Base-by-base conservation (phyloP, 2,888 invertebrate genomes). In the Habroteleia sp. region DNA sequence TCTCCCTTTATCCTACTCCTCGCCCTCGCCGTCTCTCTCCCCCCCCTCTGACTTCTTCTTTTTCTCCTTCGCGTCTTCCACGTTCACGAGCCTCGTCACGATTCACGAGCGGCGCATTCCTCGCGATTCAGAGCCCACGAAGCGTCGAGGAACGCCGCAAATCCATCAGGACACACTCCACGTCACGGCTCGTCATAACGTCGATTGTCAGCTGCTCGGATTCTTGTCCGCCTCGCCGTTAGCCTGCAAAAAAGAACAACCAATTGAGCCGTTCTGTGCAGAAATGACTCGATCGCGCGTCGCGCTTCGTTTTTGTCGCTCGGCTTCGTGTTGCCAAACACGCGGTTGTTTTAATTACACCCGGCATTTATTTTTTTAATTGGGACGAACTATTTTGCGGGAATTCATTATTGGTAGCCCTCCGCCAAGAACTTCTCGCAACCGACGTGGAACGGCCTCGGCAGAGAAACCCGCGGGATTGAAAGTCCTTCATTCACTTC, bases 81-180 rank as follows among this genome's bases (percentile, higher is more conserved):
- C 71, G 41, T 58, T 62, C 46, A 54, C 72, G 35, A 48, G 50
- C 48, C 63, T 54, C 63, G 62, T 63, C 62, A 71, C 54, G 65
- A 63, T 39, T 73, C 50, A 76, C 71, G 50, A 69, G 54, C 60
- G 44, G 63, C 42, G 44, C 73, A 73, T 74, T 73, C 69, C 68
- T 68, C 60, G 73, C 69, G 56, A 62, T 71, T 76, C 75, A 65
- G 65, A 71, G 48, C 65, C 74, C 16, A 50, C 48, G 39, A 48
- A 71, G 62, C 62, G 46, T 25, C 62, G 46, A 35, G 20, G 42
- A 50, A 52, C 72, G 63, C 63, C 56, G 72, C 63, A 56, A 63
- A 72, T 72, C 54, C 72, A 63, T 63, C 56, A 35, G 54, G 23
- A 50, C 69, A 39, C 69, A 44, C 69, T 56, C 56, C 50, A 52